Evolutionary conservation across 1,140 invertebrate species (phyloP).

Genomic region (Tetramorium simillimum): DNA sequence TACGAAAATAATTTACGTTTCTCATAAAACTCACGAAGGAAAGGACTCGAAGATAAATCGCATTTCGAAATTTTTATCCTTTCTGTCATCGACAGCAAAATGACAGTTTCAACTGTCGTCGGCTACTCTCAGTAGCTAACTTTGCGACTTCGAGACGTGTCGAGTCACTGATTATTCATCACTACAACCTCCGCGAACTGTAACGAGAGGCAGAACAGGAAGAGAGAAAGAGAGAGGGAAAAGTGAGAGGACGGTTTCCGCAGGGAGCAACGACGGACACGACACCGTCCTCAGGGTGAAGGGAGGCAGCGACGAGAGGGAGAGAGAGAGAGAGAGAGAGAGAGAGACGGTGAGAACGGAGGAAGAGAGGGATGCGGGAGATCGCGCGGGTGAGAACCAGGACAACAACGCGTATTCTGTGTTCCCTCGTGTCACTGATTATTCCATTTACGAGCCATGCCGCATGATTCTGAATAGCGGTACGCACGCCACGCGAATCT

Average conservation of each 20-base stretch:
- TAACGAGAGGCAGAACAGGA: constrained; percentile 26
- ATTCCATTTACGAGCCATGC: constrained; percentile 81
- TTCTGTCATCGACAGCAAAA: neutral
- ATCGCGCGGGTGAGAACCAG: constrained; percentile 22
- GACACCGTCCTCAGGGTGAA: constrained; percentile 37
- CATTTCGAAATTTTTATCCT: neutral
- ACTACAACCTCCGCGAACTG: constrained; percentile 70
- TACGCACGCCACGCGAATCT: constrained; percentile 69
- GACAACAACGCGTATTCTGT: constrained; percentile 75
- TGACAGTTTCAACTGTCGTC: constrained; percentile 7
- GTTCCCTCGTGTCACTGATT: constrained; percentile 82
- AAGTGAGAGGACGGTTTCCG: constrained; percentile 75
- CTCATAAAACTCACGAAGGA: neutral
- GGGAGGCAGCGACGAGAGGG: constrained; percentile 55
- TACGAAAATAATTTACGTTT: neutral
- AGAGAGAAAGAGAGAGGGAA: constrained; percentile 1
- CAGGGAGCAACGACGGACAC: constrained; percentile 55
- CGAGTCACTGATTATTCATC: constrained; percentile 82
- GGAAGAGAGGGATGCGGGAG: constrained; percentile 48
- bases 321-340: neutral
- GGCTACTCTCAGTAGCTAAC: constrained; percentile 76
- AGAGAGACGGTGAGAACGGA: constrained; percentile 37
- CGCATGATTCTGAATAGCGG: constrained; percentile 80
- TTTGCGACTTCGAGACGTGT: constrained; percentile 76
- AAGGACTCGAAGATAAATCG: neutral